phyloP scores from a whole-genome alignment of 2,797 vertebrate species.

The Helostoma temminkii region DNA sequence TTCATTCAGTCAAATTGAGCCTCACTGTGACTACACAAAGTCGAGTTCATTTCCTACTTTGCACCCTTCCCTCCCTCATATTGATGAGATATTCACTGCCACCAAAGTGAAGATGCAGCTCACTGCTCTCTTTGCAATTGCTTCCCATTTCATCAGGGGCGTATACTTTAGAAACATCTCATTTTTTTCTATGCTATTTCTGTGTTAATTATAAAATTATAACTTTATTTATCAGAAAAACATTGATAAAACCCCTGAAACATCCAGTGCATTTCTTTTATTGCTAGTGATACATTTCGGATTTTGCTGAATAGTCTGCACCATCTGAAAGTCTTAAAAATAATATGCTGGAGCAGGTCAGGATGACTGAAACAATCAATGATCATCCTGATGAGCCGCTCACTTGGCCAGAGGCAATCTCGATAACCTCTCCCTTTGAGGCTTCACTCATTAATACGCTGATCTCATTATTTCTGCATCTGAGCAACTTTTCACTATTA shows the following conservation, averaged over 20 bases:
- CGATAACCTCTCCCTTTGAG: not conserved
- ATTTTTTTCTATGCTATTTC: not conserved
- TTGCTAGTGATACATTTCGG: not conserved
- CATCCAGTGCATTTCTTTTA: not conserved
- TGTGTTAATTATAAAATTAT: too few relatives aligned
- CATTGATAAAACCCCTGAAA: not conserved
- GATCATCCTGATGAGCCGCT: constrained; percentile 1
- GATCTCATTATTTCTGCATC: constrained; percentile 20
- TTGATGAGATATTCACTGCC: constrained; percentile 19
- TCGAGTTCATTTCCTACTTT: constrained; percentile 2
- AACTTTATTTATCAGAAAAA: not conserved
- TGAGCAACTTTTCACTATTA: constrained; percentile 13
- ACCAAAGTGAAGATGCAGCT: not conserved
- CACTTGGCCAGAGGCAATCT: not conserved
- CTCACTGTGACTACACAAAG: not conserved
- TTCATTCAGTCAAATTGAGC: constrained; percentile 28
- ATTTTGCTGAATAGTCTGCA: not conserved
- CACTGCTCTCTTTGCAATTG: constrained; percentile 1
- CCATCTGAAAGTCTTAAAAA: not conserved
- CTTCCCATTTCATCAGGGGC: not conserved
- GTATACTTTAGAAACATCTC: too few relatives aligned
- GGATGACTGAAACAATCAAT: not conserved
- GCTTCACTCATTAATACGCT: constrained; percentile 15
- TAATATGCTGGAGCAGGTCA: constrained; percentile 5
- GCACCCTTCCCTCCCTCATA: constrained; percentile 1